Conservation (phyloP, 1,140 invertebrate species). For the Trinorchestia longiramus region DNA sequence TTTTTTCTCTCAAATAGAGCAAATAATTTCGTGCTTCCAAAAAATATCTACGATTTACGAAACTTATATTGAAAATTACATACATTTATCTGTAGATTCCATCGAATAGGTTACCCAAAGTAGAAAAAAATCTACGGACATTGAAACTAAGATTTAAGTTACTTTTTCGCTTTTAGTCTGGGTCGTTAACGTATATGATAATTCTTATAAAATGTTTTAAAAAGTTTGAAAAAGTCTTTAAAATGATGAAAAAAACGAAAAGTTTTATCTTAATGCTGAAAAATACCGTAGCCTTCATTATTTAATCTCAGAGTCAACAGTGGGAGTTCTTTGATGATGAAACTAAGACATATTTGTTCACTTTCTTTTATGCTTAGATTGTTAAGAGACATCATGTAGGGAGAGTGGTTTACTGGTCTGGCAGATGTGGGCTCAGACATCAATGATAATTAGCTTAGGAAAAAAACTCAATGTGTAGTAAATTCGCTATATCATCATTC, state of each 20-base stretch:
- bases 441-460: neutral
- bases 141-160: neutral
- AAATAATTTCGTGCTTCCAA: no score
- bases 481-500: neutral
- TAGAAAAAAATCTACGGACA: neutral
- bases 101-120: no score
- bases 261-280: neutral
- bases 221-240: neutral
- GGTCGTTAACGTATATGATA: neutral
- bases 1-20: no score
- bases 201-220: neutral
- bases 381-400: neutral
- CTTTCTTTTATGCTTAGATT: no score
- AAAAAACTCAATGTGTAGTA: neutral
- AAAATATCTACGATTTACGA: no score
- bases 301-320: neutral
- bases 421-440: neutral
- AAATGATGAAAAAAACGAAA: neutral
- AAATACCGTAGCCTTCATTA: neutral
- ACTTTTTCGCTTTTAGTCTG: neutral
- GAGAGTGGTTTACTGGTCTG: neutral
- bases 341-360: neutral
- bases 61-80: no score
- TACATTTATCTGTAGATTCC: no score
- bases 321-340: neutral